Evolutionary conservation across 2,113 vertebrate species (phyloP).

Genomic region (Pomatorhinus ruficollis): DNA sequence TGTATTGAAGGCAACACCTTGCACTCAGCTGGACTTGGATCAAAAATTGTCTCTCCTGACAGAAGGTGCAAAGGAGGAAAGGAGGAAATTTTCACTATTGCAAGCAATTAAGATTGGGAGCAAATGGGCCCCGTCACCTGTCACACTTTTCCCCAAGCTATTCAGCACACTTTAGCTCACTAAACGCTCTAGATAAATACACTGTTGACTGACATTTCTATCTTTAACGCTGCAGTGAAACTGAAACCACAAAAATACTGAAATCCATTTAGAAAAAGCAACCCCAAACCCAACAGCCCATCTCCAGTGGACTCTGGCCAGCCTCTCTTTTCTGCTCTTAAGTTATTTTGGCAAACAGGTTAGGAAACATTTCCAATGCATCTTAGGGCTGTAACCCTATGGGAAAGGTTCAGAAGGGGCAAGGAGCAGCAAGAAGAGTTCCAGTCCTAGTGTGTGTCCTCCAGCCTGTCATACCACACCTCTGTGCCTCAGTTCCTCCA

Average conservation of each 20-base stretch:
- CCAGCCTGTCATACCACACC: rapidly evolving
- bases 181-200: background rate
- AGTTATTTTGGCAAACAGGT: background rate
- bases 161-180: background rate
- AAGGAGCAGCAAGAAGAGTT: background rate
- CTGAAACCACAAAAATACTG: background rate
- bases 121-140: background rate
- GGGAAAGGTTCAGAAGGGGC: background rate
- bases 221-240: background rate
- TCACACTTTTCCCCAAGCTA: background rate
- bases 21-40: background rate
- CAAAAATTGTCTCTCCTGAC: background rate
- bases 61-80: background rate
- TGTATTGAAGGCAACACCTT: background rate
- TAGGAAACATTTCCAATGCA: background rate
- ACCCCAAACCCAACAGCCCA: background rate
- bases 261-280: background rate
- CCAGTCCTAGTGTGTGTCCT: background rate
- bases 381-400: background rate
- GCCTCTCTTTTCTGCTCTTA: background rate
- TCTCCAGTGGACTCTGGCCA: background rate
- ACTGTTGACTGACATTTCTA: background rate
- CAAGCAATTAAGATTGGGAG: background rate
- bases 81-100: background rate
- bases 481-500: background rate